These are phyloP conservation scores for Metallyticus violacea DNA, from an alignment of 2,888 invertebrate genomes.

Conservation along the genomic window DNA sequence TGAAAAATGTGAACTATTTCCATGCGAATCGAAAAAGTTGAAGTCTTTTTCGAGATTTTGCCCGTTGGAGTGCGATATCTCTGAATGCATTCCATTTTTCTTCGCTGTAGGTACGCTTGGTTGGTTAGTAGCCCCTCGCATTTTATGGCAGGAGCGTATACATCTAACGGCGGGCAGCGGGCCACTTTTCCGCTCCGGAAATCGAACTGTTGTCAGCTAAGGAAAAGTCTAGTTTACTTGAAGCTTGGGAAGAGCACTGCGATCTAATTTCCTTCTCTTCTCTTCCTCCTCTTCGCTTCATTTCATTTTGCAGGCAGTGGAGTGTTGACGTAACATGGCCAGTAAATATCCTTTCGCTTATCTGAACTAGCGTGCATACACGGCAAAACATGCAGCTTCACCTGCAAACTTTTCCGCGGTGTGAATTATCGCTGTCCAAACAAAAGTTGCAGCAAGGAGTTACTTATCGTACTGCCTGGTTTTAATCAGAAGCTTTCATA, in stretches of 20 bases:
- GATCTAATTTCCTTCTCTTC: background rate
- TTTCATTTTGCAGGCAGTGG: background rate
- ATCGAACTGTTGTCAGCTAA: background rate
- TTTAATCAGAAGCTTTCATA: too few species aligned
- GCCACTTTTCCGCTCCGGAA: background rate
- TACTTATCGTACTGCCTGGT: too few species aligned
- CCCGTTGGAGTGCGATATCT: too few species aligned
- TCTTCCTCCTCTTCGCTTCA: background rate
- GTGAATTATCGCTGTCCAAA: too few species aligned
- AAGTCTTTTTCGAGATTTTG: too few species aligned
- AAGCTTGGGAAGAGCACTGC: background rate
- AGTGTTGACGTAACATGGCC: background rate
- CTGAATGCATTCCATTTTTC: background rate
- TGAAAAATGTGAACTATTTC: too few species aligned
- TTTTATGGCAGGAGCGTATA: background rate
- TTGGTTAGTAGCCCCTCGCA: background rate
- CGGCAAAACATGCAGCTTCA: background rate
- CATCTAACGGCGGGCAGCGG: background rate
- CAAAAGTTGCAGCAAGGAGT: too few species aligned
- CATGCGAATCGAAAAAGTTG: background rate
- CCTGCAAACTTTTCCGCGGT: background rate
- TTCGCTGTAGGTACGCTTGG: too few species aligned
- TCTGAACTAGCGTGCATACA: background rate
- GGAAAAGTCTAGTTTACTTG: background rate
- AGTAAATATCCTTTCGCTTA: background rate